These are phyloP conservation scores for Tipula vernalis DNA, from an alignment of 2,888 invertebrate species.

Conservation along the genomic window DNA sequence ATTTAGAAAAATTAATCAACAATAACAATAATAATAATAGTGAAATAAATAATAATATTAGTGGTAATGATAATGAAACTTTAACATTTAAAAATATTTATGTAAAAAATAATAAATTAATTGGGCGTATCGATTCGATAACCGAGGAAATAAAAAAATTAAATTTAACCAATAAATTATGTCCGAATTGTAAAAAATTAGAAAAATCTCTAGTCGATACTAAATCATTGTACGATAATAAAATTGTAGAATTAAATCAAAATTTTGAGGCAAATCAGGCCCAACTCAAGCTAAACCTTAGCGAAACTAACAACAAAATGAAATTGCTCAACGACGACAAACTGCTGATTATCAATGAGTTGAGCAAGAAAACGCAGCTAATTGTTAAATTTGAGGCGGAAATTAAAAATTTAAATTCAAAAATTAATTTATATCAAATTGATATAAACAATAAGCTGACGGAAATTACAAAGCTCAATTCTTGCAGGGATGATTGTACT, in stretches of 20 bases:
- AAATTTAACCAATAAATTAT: neutral
- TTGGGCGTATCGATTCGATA: neutral
- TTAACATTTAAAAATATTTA: neutral
- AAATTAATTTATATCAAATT: neutral
- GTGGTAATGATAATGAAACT: neutral
- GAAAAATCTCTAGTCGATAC: constrained; percentile 5
- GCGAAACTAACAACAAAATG: neutral
- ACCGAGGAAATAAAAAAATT: constrained; percentile 14
- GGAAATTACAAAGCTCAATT: neutral
- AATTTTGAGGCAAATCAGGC: neutral
- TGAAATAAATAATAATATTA: neutral
- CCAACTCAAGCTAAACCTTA: neutral
- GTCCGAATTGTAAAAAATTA: neutral
- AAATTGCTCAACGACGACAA: neutral
- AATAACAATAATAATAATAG: neutral
- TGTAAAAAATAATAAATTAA: constrained; percentile 5
- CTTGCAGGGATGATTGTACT: constrained; percentile 26
- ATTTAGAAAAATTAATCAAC: neutral
- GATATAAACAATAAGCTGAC: neutral
- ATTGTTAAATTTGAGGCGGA: neutral
- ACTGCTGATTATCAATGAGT: neutral
- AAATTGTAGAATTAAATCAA: neutral
- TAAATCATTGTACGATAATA: neutral
- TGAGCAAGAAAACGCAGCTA: neutral
- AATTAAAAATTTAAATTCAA: neutral